Evolutionary conservation across 37 sponge, comb jelly and placozoan species (phyloP).

Genomic region (Ianthella basta): DNA sequence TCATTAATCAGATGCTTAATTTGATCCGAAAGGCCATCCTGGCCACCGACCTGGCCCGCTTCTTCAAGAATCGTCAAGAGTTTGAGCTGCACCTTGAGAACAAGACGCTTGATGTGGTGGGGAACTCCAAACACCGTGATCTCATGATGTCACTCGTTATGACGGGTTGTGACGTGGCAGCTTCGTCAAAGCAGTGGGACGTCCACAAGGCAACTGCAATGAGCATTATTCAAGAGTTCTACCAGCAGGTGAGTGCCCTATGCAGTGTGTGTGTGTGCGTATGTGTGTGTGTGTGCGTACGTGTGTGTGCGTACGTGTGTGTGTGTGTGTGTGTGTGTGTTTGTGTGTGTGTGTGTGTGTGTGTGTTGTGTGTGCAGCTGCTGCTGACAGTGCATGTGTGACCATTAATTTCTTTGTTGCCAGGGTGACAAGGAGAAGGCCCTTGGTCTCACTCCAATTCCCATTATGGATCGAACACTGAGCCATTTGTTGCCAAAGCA

Average conservation of each 20-base stretch:
- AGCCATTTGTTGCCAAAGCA: constrained; percentile 20
- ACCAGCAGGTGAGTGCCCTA: constrained; percentile 65
- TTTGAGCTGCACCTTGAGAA: constrained; percentile 19
- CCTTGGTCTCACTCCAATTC: constrained; percentile 46
- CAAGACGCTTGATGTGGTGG: constrained; percentile 27
- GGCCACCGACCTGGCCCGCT: constrained; percentile 67
- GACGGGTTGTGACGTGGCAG: constrained; percentile 64
- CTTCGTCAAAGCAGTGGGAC: constrained; percentile 68
- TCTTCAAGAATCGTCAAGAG: constrained; percentile 36
- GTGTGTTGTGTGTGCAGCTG: too few species aligned
- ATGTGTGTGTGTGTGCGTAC: too few species aligned
- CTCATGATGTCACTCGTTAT: constrained; percentile 51
- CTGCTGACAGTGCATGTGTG: too few species aligned
- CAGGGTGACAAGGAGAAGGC: constrained; percentile 80
- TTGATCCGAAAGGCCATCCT: constrained; percentile 62
- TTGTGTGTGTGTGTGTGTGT: too few species aligned
- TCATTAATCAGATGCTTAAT: constrained; percentile 23
- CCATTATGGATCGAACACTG: constrained; percentile 63
- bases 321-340: background rate
- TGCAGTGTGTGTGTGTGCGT: background rate
- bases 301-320: too few species aligned
- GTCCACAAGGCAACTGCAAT: constrained; percentile 35
- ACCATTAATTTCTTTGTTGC: background rate
- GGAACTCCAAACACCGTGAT: constrained; percentile 42
- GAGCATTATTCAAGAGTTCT: constrained; percentile 57